Base-by-base conservation (phyloP, 2,888 invertebrate species). In the Allophyes oxyacanthae region DNA sequence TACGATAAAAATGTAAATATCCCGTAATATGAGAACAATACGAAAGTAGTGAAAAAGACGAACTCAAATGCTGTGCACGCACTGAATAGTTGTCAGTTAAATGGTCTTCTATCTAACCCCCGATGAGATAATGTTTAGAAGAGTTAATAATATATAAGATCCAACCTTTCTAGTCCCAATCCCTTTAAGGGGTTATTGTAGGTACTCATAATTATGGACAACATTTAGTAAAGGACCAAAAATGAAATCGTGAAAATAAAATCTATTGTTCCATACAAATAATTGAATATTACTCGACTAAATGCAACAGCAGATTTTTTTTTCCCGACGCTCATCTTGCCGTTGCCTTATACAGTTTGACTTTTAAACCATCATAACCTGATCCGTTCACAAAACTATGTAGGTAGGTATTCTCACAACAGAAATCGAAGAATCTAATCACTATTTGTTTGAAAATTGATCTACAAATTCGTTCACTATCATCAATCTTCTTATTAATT, bases 401-500 rank as follows among this genome's bases (percentile, higher is more conserved):
- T n/a, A n/a, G n/a, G n/a, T n/a, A n/a, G n/a, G n/a, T n/a, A n/a
- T n/a, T n/a, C n/a, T n/a, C n/a, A n/a, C n/a, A n/a, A n/a, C n/a
- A n/a, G n/a, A n/a, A n/a, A n/a, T n/a, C n/a, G n/a, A 26, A 28
- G 7, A 8, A 41, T 26, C n/a, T 4, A 43, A 11, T 42, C 28
- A 30, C 6, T 11, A 44, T 8, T 26, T 64, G 30, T 70, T 65
- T 37, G 36, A 37, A 41, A 48, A 44, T 54, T 38, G 20, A 65
- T 55, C 42, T 32, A 38, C 11, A 51, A 43, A 37, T 46, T 43
- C 32, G 25, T 45, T 70, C 45, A 6, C 25, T 5, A 11, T 36
- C 50, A 68, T 72, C 41, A 69, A 73, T 73, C 64, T 48, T 56
- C 25, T 41, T 25, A 56, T 56, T n/a, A 51, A 68, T 50, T 60